These are phyloP conservation scores for Carassius carassius DNA, from an alignment of 2,113 vertebrate species.

Conservation along the genomic window DNA sequence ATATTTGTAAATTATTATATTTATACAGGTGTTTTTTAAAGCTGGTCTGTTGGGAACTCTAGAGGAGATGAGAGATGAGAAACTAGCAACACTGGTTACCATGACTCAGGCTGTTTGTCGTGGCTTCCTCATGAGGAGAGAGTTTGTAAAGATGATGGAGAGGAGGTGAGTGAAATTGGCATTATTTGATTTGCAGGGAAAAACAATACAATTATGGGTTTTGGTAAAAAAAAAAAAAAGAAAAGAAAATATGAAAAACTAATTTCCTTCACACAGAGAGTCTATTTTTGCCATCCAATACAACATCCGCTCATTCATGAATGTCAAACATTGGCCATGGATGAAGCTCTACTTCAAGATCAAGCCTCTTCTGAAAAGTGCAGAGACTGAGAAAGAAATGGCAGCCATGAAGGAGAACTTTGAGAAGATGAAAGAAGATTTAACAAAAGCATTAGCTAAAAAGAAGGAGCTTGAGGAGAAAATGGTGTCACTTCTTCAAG, in stretches of 20 bases:
- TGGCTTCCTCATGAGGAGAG: slow-evolving; percentile 76
- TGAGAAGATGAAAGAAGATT: slow-evolving; percentile 46
- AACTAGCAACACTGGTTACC: slow-evolving; percentile 81
- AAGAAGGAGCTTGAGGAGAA: slow-evolving; percentile 59
- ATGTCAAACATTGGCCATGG: slow-evolving; percentile 60
- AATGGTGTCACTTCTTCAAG: slow-evolving; percentile 52
- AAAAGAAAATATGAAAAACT: too few species aligned
- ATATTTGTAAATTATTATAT: too few species aligned
- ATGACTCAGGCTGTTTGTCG: slow-evolving; percentile 82
- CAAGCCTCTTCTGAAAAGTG: slow-evolving; percentile 59
- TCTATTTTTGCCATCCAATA: slow-evolving; percentile 35
- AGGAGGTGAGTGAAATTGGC: slow-evolving; percentile 68
- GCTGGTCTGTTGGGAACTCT: slow-evolving; percentile 83
- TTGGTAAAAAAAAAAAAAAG: too few species aligned
- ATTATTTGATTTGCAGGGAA: too few species aligned
- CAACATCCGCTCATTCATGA: slow-evolving; percentile 56
- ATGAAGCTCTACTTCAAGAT: slow-evolving; percentile 60
- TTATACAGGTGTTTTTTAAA: slow-evolving; percentile 84
- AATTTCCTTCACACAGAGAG: too few species aligned
- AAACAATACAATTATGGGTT: too few species aligned
- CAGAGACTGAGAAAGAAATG: slow-evolving; percentile 58
- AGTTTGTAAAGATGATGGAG: slow-evolving; percentile 78
- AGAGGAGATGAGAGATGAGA: slow-evolving; percentile 88
- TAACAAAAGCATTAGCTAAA: slow-evolving; percentile 43
- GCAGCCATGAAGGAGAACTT: slow-evolving; percentile 51